Percentiles rank a stretch among this genome's conserved stretches.
These are phyloP conservation scores for Ecdyonurus torrentis DNA, from an alignment of 2,888 invertebrate species.

Conservation along the genomic window DNA sequence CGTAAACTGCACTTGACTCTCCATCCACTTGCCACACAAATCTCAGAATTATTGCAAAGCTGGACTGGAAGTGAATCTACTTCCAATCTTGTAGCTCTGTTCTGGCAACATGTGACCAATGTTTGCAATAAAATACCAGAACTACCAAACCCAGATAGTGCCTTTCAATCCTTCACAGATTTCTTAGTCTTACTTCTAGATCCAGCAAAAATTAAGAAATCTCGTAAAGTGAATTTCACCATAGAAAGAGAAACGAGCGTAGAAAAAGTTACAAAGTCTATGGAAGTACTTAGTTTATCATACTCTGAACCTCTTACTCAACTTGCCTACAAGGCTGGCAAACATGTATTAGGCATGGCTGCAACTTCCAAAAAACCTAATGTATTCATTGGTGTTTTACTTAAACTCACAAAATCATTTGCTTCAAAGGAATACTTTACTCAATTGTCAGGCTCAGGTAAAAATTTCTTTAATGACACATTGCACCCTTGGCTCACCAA, in stretches of 20 bases:
- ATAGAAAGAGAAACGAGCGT: conserved; percentile 18
- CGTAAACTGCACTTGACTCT: conserved; percentile 32
- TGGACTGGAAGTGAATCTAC: conserved; percentile 25
- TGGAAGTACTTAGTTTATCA: conserved; percentile 12
- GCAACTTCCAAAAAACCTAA: background rate
- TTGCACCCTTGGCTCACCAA: conserved; percentile 33
- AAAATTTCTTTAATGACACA: conserved; percentile 25
- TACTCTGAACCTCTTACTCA: conserved; percentile 16
- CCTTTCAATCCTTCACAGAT: background rate
- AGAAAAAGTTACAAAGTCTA: conserved; percentile 15
- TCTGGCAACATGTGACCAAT: background rate
- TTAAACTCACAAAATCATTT: background rate
- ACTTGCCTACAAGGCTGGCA: background rate
- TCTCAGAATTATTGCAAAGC: conserved; percentile 29
- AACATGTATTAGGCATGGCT: background rate
- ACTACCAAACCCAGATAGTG: background rate
- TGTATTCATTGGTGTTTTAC: background rate
- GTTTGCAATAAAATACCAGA: background rate
- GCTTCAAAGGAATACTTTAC: conserved; percentile 22
- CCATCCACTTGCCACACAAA: conserved; percentile 16
- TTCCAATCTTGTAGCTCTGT: background rate
- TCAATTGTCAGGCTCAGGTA: conserved; percentile 20
- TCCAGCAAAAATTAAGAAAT: conserved; percentile 2
- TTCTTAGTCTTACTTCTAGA: background rate
- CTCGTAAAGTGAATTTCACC: conserved; percentile 36